Evolutionary conservation across 2,797 vertebrate genomes (phyloP), one percentile per base, ranked within the genome.

Genomic region (Clarias platycephalus): DNA sequence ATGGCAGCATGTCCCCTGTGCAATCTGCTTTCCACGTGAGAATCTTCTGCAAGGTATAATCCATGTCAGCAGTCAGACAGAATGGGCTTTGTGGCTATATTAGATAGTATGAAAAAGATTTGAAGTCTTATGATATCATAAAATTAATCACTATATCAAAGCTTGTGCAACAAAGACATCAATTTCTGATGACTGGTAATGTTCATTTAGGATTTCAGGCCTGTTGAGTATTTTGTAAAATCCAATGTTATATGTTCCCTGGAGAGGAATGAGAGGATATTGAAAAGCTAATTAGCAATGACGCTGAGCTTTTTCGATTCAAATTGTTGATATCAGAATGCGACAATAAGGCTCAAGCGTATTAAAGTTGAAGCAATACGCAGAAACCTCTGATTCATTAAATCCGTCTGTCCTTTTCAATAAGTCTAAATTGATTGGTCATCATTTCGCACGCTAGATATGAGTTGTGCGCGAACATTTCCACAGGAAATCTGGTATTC

Each of bases 141-240:
- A 34, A 49, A 58, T n/a, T 26, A 20, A 62, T 70, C 67, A 37
- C 26, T n/a, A 20, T 64, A 26, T 55, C 28, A 55, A 64, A 49
- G n/a, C 34, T 67, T 49, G 57, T 53, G 26, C 3, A 12, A 28
- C 20, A 63, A 34, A 79, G 58, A 53, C 68, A 64, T 26, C 18
- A 20, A 66, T 66, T 66, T 40, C 16, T 66, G 58, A 85, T 60
- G 16, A 68, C 34, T 53, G 57, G 20, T 31, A 24, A 55, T 64
- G 81, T 66, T 26, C 77, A 85, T 74, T 71, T n/a, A 8, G 60
- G 37, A 58, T 81, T 80, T 72, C 26, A 31, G 72, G 72, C 26
- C 16, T 2, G 8, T 55, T 77, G 22, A 55, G 26, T 55, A 44
- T 67, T 37, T 20, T 12, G 67, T 80, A 55, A 84, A 84, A 72